Base-by-base conservation (phyloP, 2,113 vertebrate species). In the Abramis brama region DNA sequence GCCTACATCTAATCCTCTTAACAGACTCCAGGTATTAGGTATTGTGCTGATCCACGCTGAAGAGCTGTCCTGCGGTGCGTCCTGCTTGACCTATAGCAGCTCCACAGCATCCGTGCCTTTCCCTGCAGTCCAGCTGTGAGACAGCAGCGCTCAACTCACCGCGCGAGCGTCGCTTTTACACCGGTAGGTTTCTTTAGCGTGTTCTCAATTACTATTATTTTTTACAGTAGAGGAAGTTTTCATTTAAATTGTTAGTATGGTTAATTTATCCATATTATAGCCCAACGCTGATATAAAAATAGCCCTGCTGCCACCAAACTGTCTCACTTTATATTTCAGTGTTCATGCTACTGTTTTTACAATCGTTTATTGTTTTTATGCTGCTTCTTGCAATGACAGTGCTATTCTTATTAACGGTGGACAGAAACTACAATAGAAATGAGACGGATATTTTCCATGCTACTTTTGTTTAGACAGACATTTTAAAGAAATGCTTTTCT, bases 1-100 rank as follows among this genome's bases (percentile, higher is more conserved):
- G 30, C 30, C 30, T 30, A 88, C 80, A 89, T 74, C 81, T 95
- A 98, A 99, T 96, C 97, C 95, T 95, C 97, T 99, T 98, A 98
- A 91, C 90, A 91, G 92, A 86, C 94, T 94, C 94, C 82, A 89
- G 94, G 95, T 96, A 95, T 97, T 97, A 97, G 92, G 94, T 94
- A 95, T 97, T 97, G 97, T 94, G 92, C 88, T 94, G 94, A 96
- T 95, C 93, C 94, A 92, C 95, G 94, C 96, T 96, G 93, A 93
- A 94, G 94, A 89, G 89, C 89, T 93, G 94, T 92, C 93, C 91
- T 91, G 90, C 84, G 86, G 92, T 86, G 89, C 93, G 97, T 93
- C 97, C 97, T 97, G 93, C 91, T 94, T 94, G 93, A 96, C 94
- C 95, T 91, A 89, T 71, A 64, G 74, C 79, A 79, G 59, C 91